These are phyloP conservation scores for Mechanitis mazaeus DNA, from an alignment of 2,888 invertebrate species.

Conservation along the genomic window DNA sequence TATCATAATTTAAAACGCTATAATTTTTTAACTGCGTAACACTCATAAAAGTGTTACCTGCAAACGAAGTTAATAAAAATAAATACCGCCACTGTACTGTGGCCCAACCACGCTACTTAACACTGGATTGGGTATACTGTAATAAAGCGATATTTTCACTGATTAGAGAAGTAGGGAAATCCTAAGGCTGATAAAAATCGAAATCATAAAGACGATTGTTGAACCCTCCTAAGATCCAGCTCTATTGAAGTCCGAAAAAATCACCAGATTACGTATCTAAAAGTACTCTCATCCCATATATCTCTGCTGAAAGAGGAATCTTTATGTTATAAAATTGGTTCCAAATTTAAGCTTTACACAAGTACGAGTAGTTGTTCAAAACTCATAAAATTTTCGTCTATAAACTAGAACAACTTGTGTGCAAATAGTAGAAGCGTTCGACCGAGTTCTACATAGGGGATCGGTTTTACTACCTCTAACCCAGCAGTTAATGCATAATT, in stretches of 20 bases:
- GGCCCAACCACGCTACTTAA: too few relatives aligned
- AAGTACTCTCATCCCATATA: neutral
- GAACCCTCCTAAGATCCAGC: neutral
- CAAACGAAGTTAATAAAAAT: too few relatives aligned
- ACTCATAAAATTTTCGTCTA: constrained; percentile 50
- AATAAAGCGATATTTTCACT: too few relatives aligned
- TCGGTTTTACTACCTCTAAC: constrained; percentile 58
- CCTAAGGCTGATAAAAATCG: neutral
- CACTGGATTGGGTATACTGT: too few relatives aligned
- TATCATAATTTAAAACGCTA: too few relatives aligned
- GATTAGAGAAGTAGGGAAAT: too few relatives aligned
- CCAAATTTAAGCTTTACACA: constrained; percentile 51
- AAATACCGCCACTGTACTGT: too few relatives aligned
- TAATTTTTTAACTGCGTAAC: too few relatives aligned
- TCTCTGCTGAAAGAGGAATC: neutral
- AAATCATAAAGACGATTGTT: neutral
- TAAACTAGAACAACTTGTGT: constrained; percentile 43
- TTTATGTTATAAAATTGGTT: constrained; percentile 1
- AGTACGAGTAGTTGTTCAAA: constrained; percentile 46
- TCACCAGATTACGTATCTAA: constrained; percentile 5
- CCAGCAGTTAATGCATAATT: constrained; percentile 66
- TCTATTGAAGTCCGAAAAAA: neutral
- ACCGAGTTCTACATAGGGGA: constrained; percentile 33
- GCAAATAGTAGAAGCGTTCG: constrained; percentile 30
- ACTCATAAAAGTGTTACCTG: too few relatives aligned